A percentile compares a stretch with the other conserved stretches of the same genome.
Evolutionary conservation across 2,888 invertebrate genomes (phyloP).

Genomic region (Spisula solida): DNA sequence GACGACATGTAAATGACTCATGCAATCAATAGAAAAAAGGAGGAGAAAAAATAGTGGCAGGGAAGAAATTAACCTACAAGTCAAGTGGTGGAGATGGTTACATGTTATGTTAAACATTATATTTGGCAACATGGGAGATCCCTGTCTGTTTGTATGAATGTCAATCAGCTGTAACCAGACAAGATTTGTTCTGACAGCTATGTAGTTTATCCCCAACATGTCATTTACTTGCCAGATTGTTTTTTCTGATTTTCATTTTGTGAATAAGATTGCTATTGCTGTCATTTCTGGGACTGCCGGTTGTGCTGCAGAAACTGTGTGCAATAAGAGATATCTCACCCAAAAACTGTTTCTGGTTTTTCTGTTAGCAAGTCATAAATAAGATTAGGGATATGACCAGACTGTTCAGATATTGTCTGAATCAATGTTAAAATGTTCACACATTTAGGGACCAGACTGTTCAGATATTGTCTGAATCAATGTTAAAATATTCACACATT

Average conservation of each 20-base stretch:
- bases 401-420: too few species aligned
- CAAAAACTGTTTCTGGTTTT: too few species aligned
- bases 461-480: too few species aligned
- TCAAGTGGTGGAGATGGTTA: not conserved
- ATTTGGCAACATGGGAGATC: not conserved
- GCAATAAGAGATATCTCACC: too few species aligned
- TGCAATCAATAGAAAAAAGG: slow-evolving; percentile 3
- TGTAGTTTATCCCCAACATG: not conserved
- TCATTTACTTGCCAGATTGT: slow-evolving; percentile 10
- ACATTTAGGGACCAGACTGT: too few species aligned
- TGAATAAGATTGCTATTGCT: not conserved
- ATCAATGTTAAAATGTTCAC: too few species aligned
- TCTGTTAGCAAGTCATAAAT: too few species aligned
- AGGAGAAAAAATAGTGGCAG: too few species aligned
- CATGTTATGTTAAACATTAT: not conserved
- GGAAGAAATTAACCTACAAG: not conserved
- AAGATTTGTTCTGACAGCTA: not conserved
- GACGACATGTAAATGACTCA: not conserved
- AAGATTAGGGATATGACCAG: too few species aligned
- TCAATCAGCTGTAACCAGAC: not conserved
- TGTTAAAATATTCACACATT: too few species aligned
- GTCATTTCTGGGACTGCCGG: not conserved
- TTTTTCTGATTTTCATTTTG: not conserved
- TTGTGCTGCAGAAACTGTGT: not conserved
- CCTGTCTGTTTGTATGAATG: not conserved